These are phyloP conservation scores for Procambarus virginalis DNA, from an alignment of 1,140 invertebrate species.

Conservation along the genomic window DNA sequence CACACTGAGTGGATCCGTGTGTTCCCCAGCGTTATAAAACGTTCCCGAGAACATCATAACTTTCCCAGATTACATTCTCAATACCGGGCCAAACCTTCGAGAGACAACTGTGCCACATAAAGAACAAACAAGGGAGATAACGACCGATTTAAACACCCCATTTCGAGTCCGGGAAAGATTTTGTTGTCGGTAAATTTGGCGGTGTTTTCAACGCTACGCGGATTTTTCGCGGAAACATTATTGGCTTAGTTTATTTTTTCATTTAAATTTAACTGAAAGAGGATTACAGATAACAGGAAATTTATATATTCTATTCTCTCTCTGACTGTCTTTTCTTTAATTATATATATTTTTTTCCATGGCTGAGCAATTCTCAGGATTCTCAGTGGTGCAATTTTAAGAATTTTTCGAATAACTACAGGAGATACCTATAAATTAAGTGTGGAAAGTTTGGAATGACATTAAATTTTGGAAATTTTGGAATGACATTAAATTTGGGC, in stretches of 20 bases:
- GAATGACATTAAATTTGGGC: too few relatives aligned
- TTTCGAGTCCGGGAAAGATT: not conserved
- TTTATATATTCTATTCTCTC: too few relatives aligned
- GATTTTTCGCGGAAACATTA: not conserved
- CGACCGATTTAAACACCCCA: not conserved
- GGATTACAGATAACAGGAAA: too few relatives aligned
- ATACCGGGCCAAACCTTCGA: not conserved
- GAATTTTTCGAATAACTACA: too few relatives aligned
- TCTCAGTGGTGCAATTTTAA: too few relatives aligned
- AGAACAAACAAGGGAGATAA: conserved; percentile 1
- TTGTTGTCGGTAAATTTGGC: not conserved
- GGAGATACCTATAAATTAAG: too few relatives aligned
- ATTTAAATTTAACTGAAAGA: not conserved
- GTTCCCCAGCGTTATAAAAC: not conserved
- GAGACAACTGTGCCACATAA: not conserved
- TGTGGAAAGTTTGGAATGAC: too few relatives aligned
- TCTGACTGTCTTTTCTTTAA: too few relatives aligned
- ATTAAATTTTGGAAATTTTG: too few relatives aligned
- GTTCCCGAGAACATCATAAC: not conserved
- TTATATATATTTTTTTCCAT: too few relatives aligned
- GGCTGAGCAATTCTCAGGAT: too few relatives aligned
- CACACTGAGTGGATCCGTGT: not conserved
- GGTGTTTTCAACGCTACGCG: not conserved
- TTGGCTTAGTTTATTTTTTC: not conserved
- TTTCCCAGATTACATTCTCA: conserved; percentile 2